A percentile compares a stretch with the other conserved stretches of the same genome.
Evolutionary conservation across 2,888 invertebrate species (phyloP).

Genomic region (Chironomus riparius): DNA sequence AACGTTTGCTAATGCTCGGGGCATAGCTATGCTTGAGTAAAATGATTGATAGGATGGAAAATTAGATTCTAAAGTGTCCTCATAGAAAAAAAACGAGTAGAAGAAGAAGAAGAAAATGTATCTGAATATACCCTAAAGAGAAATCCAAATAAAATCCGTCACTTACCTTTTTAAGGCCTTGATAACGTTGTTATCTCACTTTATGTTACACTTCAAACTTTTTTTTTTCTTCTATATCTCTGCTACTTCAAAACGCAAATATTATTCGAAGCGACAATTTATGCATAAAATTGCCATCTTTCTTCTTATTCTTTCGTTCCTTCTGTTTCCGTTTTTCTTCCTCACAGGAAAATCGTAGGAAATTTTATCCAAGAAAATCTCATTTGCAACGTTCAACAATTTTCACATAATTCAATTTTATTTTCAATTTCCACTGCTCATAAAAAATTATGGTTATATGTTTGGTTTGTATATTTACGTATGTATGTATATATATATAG

Average conservation of each 20-base stretch:
- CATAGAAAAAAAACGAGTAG: not conserved
- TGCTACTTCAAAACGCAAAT: not conserved
- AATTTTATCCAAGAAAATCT: constrained; percentile 15
- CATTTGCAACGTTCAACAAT: constrained; percentile 26
- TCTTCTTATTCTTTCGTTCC: not conserved
- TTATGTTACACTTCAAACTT: not conserved
- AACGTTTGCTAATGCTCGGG: not conserved
- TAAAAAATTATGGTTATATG: constrained; percentile 16
- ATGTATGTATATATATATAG: not conserved
- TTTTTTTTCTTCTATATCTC: not conserved
- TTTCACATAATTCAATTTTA: constrained; percentile 28
- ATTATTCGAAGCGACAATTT: constrained; percentile 19
- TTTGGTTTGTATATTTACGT: too few species aligned
- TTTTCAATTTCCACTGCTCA: constrained; percentile 26
- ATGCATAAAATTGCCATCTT: constrained; percentile 12
- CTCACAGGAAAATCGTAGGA: not conserved
- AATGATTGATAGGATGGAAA: constrained; percentile 21
- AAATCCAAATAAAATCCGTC: not conserved
- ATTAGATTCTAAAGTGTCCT: constrained; percentile 16
- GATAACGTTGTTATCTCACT: constrained; percentile 15
- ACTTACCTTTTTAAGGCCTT: constrained; percentile 2
- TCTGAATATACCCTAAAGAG: not conserved
- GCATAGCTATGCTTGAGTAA: not conserved
- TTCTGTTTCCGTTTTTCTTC: not conserved
- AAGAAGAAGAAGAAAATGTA: not conserved